Evolutionary conservation across 2,797 vertebrate species (phyloP), one percentile per base, ranked within the genome.

Genomic region (Eptatretus atami): DNA sequence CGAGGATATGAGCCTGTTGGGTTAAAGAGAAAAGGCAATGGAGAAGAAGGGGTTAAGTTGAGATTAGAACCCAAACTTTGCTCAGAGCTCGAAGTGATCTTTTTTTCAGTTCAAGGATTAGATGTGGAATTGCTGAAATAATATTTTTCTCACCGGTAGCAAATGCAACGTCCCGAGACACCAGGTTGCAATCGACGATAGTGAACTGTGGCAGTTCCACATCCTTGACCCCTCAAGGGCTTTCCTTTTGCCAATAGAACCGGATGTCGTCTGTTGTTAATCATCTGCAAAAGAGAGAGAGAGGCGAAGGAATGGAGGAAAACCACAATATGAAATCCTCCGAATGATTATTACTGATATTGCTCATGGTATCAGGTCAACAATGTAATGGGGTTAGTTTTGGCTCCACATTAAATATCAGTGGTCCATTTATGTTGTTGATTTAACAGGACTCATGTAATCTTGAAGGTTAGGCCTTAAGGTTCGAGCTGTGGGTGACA

Each of bases 221-320:
- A 68, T 82, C 79, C 72, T 88, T 81, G 64, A 93, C 86, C 11
- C 81, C 0, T 80, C 85, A 70, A 94, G 79, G 1, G 85, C 85
- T 1, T 70, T 83, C 78, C 2, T 80, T 78, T 78, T 94, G 84
- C 90, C 90, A 98, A 75, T 84, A 88, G 74, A 98, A 84, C 52
- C 86, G 75, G 24, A 96, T 83, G 71, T 98, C 92, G 64, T 98
- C 85, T 19, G 84, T 80, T 0, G 92, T 93, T 98, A 98, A 70
- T 85, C 85, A 68, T 95, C 92, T 98, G 73, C 55, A 66, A 13
- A 57, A 12, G 53, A 63, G 64, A 65, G n/a, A 63, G 53, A 66
- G 52, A 52, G 53, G 54, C 13, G 52, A n/a, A 61, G n/a, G 25
- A n/a, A 25, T 61, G 57, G n/a, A 25, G 10, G 57, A n/a, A n/a